A percentile compares a stretch with the other conserved stretches of the same genome.
These are phyloP conservation scores for Oncorhynchus masou DNA, from an alignment of 2,113 vertebrate genomes.

Conservation along the genomic window DNA sequence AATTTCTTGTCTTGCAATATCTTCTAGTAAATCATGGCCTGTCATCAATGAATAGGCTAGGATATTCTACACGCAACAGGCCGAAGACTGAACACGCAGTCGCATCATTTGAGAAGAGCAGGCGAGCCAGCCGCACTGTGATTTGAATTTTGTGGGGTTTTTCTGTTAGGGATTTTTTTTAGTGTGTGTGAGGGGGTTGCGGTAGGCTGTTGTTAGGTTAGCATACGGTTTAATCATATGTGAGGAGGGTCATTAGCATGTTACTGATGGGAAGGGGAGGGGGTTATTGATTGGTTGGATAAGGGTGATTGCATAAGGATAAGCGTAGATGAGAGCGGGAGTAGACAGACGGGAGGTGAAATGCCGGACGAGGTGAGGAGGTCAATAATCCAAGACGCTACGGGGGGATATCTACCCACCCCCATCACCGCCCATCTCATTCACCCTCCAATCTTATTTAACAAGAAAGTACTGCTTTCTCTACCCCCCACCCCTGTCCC, in stretches of 20 bases:
- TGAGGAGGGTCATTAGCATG: neutral
- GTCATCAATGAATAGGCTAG: no score
- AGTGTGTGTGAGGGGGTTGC: neutral
- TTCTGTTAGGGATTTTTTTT: neutral
- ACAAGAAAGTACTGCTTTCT: neutral
- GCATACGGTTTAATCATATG: conserved; percentile 2
- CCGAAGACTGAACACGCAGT: no score
- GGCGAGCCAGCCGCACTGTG: no score
- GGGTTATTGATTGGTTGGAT: conserved; percentile 5
- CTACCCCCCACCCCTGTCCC: neutral
- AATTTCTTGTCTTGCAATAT: no score
- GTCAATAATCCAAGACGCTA: neutral
- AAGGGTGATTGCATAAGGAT: neutral
- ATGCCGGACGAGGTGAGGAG: neutral
- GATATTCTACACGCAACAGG: no score
- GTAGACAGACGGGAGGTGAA: neutral
- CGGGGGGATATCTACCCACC: neutral
- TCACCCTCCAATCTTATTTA: neutral
- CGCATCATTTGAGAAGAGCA: no score
- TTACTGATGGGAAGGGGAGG: neutral
- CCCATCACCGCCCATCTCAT: neutral
- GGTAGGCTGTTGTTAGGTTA: neutral
- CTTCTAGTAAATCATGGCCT: no score
- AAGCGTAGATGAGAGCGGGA: neutral
- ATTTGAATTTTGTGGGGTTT: no score